Evolutionary conservation across 2,113 vertebrate genomes (phyloP), one percentile per base, ranked within the genome.

Genomic region (Hypomesus transpacificus): DNA sequence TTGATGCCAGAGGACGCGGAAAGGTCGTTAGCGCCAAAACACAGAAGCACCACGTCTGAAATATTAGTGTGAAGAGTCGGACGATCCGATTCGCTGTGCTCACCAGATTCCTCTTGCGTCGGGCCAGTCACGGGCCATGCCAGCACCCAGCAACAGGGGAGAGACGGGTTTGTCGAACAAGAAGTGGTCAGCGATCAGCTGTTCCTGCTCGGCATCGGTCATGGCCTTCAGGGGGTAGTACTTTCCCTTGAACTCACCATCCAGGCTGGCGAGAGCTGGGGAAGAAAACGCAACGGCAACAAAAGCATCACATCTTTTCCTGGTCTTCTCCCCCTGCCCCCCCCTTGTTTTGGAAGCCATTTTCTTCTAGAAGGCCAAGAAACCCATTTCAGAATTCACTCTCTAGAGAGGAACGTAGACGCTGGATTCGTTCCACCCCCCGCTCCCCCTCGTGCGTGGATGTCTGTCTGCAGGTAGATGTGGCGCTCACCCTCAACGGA

Each of bases 41-140:
- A 3, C 24, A 26, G 2, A 26, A 26, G 31, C 31, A 0, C 54
- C 54, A 2, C 54, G 16, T n/a, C 3, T 4, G 2, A 20, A 5
- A 16, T 8, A 46, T 46, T 1, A 2, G 39, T 5, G 39, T 9
- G 39, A 46, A 9, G 39, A 5, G 9, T 16, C 50, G 51, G 26
- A 14, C 18, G 7, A 7, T 4, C 4, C 31, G 31, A 34, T 34
- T 2, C 39, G 21, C 31, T 5, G 2, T 16, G 65, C 92, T 93
- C 78, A 96, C 96, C 94, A 95, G 91, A 98, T 97, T 77, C 96
- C 95, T 1, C 96, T 92, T 71, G 66, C 96, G 0, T 97, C 95
- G 0, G 96, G 96, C 96, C 96, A 98, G 90, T 98, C 96, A 0
- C 96, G 94, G 77, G 93, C 96, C 96, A 97, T 98, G 68, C 96